These are phyloP conservation scores for Zaprionus africanus DNA, from an alignment of 1,140 invertebrate species.

Conservation along the genomic window DNA sequence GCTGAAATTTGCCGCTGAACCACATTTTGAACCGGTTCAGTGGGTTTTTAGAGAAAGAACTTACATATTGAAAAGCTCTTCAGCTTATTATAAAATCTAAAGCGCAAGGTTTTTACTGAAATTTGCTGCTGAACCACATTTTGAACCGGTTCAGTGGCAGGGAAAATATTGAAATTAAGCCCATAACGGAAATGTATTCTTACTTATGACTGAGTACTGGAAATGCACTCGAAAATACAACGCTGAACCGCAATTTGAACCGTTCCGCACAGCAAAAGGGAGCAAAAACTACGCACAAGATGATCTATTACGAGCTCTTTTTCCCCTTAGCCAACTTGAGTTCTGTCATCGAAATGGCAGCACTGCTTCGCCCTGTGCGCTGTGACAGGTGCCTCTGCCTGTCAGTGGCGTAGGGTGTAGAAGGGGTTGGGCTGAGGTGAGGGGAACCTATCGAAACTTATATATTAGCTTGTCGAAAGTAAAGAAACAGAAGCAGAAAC, in stretches of 20 bases:
- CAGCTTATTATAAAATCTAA: not conserved
- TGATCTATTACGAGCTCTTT: not conserved
- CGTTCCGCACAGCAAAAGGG: not conserved
- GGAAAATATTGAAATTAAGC: too few species aligned
- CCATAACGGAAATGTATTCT: too few species aligned
- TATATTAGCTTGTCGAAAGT: slow-evolving; percentile 25
- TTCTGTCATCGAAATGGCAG: slow-evolving; percentile 20
- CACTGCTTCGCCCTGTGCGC: not conserved
- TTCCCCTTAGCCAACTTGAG: not conserved
- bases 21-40: not conserved
- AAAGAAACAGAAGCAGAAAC: slow-evolving; percentile 4
- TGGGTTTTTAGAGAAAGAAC: not conserved
- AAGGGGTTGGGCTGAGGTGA: not conserved
- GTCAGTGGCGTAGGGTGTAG: not conserved
- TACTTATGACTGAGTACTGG: too few species aligned
- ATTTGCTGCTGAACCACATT: not conserved
- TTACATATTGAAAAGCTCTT: not conserved
- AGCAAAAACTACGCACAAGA: slow-evolving; percentile 6
- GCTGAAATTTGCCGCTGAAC: too few species aligned
- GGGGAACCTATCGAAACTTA: slow-evolving; percentile 19
- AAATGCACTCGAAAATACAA: not conserved
- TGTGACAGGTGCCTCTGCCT: slow-evolving; percentile 25
- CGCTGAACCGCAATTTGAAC: not conserved
- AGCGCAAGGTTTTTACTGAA: not conserved
- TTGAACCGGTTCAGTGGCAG: not conserved